Evolutionary conservation across 2,797 vertebrate genomes (phyloP).

Genomic region (Microtus obscurus): DNA sequence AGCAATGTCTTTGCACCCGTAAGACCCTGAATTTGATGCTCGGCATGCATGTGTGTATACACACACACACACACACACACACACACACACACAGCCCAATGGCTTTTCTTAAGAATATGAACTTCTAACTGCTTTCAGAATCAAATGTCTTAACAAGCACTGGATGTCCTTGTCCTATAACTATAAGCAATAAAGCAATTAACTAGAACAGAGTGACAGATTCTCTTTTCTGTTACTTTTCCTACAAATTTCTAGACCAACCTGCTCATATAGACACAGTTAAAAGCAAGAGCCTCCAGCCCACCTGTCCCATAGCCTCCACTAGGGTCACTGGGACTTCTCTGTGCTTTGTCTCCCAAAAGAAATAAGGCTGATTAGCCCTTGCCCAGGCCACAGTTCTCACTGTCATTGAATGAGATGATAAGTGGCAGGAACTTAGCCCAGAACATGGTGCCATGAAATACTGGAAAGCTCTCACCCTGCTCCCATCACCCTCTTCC

Average conservation of each 20-base stretch:
- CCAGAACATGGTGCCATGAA: background rate
- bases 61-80: too few relatives aligned
- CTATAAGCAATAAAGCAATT: too few relatives aligned
- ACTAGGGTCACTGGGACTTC: background rate
- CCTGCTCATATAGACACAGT: background rate
- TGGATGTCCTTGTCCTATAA: accelerated
- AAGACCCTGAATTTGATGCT: background rate
- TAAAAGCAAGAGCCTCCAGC: background rate
- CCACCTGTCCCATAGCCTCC: background rate
- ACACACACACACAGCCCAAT: background rate
- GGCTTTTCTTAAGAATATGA: background rate
- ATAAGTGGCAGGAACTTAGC: background rate
- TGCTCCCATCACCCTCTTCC: background rate
- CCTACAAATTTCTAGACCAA: background rate
- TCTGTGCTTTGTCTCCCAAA: background rate
- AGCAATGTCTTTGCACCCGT: background rate
- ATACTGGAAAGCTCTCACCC: background rate
- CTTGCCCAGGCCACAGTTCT: background rate
- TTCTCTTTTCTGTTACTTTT: background rate
- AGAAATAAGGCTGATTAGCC: background rate
- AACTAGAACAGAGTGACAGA: accelerated
- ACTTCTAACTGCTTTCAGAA: background rate
- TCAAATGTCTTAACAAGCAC: background rate
- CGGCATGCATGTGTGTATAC: background rate
- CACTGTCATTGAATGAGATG: background rate